These are phyloP conservation scores for Euura lappo DNA, from an alignment of 1,140 invertebrate species.

Conservation along the genomic window DNA sequence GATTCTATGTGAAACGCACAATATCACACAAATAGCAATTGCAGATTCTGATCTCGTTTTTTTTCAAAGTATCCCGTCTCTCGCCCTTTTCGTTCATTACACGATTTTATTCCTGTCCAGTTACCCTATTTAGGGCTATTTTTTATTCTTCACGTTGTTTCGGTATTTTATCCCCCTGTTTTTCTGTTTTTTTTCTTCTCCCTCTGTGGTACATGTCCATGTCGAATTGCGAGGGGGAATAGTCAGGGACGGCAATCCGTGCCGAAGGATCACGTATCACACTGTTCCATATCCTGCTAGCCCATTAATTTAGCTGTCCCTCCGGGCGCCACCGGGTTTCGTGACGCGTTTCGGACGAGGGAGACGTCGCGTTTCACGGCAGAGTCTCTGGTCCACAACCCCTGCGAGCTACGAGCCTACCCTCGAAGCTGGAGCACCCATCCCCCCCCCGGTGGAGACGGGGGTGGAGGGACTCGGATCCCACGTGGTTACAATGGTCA, in stretches of 20 bases:
- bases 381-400: neutral
- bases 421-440: neutral
- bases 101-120: too few relatives aligned
- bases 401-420: neutral
- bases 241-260: neutral
- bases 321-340: neutral
- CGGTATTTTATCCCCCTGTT: too few relatives aligned
- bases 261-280: too few relatives aligned
- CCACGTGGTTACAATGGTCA: constrained; percentile 14
- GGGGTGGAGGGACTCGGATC: neutral
- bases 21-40: too few relatives aligned
- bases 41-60: too few relatives aligned
- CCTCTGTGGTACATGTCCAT: neutral
- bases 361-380: neutral
- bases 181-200: neutral
- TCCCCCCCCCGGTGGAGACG: neutral
- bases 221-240: neutral
- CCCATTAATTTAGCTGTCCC: constrained; percentile 6
- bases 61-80: too few relatives aligned
- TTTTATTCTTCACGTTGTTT: too few relatives aligned
- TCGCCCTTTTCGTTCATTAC: too few relatives aligned
- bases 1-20: too few relatives aligned
- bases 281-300: neutral
- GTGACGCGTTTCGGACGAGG: neutral
- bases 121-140: too few relatives aligned